These are phyloP conservation scores for Hirtodrosophila duncani DNA, from an alignment of 2,888 invertebrate species.

Conservation along the genomic window DNA sequence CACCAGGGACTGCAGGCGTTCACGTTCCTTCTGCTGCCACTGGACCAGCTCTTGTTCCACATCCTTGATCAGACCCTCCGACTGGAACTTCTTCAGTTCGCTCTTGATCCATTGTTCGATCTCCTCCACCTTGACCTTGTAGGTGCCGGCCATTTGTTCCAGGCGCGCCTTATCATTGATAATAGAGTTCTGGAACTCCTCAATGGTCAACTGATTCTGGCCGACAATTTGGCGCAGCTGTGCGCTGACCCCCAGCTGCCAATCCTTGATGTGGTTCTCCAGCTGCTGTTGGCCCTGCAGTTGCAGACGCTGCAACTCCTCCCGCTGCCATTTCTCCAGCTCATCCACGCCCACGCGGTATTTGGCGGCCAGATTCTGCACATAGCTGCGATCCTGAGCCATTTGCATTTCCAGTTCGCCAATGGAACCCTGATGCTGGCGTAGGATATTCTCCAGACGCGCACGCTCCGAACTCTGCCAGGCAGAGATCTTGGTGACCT, in stretches of 20 bases:
- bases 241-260: constrained; percentile 72
- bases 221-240: constrained; percentile 66
- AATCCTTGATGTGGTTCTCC: constrained; percentile 71
- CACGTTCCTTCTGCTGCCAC: constrained; percentile 75
- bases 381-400: constrained; percentile 67
- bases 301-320: constrained; percentile 73
- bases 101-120: constrained; percentile 75
- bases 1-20: constrained; percentile 69
- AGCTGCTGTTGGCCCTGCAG: constrained; percentile 58
- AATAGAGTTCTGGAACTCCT: constrained; percentile 73
- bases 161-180: constrained; percentile 72
- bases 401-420: constrained; percentile 70
- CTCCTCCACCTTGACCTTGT: constrained; percentile 75
- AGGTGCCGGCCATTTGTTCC: constrained; percentile 68
- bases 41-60: constrained; percentile 70
- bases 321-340: constrained; percentile 75
- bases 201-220: constrained; percentile 75
- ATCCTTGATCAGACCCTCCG: constrained; percentile 73
- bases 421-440: constrained; percentile 74
- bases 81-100: constrained; percentile 71
- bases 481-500: constrained; percentile 70
- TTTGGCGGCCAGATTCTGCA: constrained; percentile 69
- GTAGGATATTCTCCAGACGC: constrained; percentile 71
- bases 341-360: constrained; percentile 76
- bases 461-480: constrained; percentile 75